Evolutionary conservation across 1,140 invertebrate species (phyloP), one percentile per base, ranked within the genome.

Genomic region (Brachystomella parvula): DNA sequence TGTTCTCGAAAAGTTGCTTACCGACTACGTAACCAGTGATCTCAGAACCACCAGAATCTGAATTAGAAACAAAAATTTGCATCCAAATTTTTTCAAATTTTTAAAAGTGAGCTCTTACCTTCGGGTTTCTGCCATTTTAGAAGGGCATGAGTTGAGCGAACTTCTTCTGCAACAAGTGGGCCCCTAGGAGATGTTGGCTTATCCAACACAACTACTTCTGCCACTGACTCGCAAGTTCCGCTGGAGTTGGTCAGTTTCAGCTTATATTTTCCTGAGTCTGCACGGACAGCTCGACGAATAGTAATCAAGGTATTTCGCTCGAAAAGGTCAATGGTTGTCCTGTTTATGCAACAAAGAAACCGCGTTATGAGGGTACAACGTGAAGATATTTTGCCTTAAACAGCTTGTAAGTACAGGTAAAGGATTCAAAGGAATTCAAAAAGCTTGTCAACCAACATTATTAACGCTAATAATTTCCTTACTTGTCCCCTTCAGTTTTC

Each of bases 51-150:
- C 70, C 68, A 39, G 89, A 88, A 76, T 99, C 96, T n/a, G n/a
- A n/a, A n/a, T n/a, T n/a, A n/a, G n/a, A n/a, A n/a, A n/a, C n/a
- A n/a, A n/a, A n/a, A n/a, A n/a, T n/a, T n/a, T n/a, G n/a, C n/a
- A n/a, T n/a, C n/a, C n/a, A n/a, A n/a, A n/a, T n/a, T n/a, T n/a
- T n/a, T n/a, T n/a, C n/a, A n/a, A n/a, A n/a, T n/a, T n/a, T n/a
- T n/a, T n/a, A n/a, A n/a, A n/a, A n/a, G n/a, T n/a, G n/a, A n/a
- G n/a, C n/a, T n/a, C n/a, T n/a, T n/a, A n/a, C n/a, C n/a, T 70
- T 89, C 86, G 2, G 97, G 96, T 78, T 88, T 88, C 71, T 93
- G 84, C 97, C 97, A 99, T 76, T 90, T 88, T 47, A 99, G 85
- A 58, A 87, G 96, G n/a, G 92, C 86, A 75, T 93, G 92, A 76